Percentiles rank a stretch among this genome's conserved stretches.
phyloP scores from a whole-genome alignment of 1,140 invertebrate genomes.

The Whitmania pigra region DNA sequence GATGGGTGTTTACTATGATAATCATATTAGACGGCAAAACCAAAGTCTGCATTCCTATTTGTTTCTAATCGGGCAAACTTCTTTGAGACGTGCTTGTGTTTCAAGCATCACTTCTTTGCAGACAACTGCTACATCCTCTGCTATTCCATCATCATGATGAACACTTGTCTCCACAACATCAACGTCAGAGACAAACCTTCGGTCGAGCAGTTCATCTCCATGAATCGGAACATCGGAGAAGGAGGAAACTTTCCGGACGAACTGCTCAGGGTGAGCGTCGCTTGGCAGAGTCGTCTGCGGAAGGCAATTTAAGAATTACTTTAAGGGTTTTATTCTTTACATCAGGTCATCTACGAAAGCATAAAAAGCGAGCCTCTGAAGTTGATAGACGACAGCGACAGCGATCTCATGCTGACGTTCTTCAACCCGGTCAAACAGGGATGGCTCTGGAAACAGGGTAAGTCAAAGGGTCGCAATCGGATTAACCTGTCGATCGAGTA shows the following conservation, averaged over 20 bases:
- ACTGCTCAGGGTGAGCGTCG: constrained; percentile 57
- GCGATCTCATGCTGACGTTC: constrained; percentile 97
- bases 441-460: constrained; percentile 97
- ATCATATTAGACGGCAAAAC: too few species aligned
- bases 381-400: constrained; percentile 95
- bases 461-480: constrained; percentile 15
- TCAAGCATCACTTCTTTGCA: constrained; percentile 29
- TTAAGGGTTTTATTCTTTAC: constrained; percentile 13
- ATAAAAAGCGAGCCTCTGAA: constrained; percentile 98
- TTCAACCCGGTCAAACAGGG: constrained; percentile 99
- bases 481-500: not conserved
- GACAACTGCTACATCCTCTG: constrained; percentile 97
- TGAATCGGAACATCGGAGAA: constrained; percentile 95
- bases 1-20: too few species aligned
- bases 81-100: not conserved
- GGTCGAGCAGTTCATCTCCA: constrained; percentile 88
- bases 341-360: constrained; percentile 79
- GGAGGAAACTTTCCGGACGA: constrained; percentile 81
- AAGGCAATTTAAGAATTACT: not conserved
- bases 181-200: constrained; percentile 94
- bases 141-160: constrained; percentile 91
- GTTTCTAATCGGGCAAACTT: not conserved
- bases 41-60: not conserved
- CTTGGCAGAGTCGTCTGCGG: not conserved
- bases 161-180: constrained; percentile 95